phyloP scores from a whole-genome alignment of 2,113 vertebrate species.

The Tonatia bakeri region DNA sequence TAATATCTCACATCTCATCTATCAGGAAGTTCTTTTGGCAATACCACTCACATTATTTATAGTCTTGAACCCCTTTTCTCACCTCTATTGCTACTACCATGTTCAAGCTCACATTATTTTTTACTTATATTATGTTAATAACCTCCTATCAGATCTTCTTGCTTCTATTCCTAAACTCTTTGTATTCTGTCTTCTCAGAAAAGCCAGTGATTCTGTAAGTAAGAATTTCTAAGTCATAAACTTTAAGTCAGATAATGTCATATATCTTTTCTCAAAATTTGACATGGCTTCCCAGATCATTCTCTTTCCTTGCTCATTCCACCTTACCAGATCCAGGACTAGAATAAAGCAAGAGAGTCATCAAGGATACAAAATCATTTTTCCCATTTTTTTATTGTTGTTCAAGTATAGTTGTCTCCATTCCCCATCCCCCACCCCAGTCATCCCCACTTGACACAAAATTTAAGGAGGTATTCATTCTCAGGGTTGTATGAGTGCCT shows the following conservation, averaged over 20 bases:
- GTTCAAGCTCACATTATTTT: not conserved
- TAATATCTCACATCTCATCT: not conserved
- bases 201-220: not conserved
- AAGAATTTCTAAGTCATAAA: not conserved
- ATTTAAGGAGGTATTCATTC: not conserved
- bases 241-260: not conserved
- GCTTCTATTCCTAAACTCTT: not conserved
- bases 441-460: no score
- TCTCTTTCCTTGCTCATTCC: not conserved
- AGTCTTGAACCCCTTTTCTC: not conserved
- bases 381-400: no score
- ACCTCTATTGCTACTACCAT: not conserved
- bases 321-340: not conserved
- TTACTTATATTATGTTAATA: not conserved
- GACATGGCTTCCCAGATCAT: not conserved
- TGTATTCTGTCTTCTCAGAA: not conserved
- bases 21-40: not conserved
- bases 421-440: no score
- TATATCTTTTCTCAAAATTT: not conserved
- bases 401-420: no score
- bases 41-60: not conserved
- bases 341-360: not conserved
- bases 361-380: not conserved
- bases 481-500: not conserved
- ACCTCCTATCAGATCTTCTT: not conserved